Percentiles rank a stretch among this genome's conserved stretches.
phyloP scores from a whole-genome alignment of 2,888 invertebrate genomes.

The Electrophaes corylata region DNA sequence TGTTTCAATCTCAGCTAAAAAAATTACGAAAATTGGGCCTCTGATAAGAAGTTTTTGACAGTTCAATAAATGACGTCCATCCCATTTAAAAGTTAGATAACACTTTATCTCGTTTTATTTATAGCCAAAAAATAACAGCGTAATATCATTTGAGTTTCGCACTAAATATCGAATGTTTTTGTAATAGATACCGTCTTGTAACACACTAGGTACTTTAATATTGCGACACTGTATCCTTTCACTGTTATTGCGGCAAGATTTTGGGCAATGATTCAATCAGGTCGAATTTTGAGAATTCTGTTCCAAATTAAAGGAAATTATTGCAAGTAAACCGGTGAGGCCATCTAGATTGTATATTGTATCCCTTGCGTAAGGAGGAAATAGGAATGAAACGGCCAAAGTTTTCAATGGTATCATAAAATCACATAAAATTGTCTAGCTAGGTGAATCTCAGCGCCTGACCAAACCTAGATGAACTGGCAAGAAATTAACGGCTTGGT shows the following conservation, averaged over 20 bases:
- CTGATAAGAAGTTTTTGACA: not conserved
- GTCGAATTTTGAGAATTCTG: constrained; percentile 8
- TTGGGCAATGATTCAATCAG: constrained; percentile 25
- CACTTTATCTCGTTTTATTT: constrained; percentile 10
- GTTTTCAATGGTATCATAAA: too few species aligned
- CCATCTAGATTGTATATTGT: not conserved
- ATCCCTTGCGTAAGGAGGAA: not conserved
- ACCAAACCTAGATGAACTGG: too few species aligned
- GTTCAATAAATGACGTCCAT: not conserved
- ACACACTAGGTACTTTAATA: constrained; percentile 31
- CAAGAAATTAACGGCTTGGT: too few species aligned
- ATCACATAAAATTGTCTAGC: too few species aligned
- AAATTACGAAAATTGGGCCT: not conserved
- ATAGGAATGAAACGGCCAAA: too few species aligned
- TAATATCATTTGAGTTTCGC: constrained; percentile 17
- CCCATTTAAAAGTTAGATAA: constrained; percentile 25
- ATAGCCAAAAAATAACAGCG: constrained; percentile 9
- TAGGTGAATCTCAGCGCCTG: too few species aligned
- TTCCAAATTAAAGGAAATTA: not conserved
- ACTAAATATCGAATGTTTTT: constrained; percentile 32
- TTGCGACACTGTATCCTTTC: constrained; percentile 48
- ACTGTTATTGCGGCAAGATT: constrained; percentile 39
- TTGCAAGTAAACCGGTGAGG: not conserved
- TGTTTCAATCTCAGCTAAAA: too few species aligned
- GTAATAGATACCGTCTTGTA: constrained; percentile 34